These are phyloP conservation scores for Cettia cetti DNA, from an alignment of 2,113 vertebrate species.

Conservation along the genomic window DNA sequence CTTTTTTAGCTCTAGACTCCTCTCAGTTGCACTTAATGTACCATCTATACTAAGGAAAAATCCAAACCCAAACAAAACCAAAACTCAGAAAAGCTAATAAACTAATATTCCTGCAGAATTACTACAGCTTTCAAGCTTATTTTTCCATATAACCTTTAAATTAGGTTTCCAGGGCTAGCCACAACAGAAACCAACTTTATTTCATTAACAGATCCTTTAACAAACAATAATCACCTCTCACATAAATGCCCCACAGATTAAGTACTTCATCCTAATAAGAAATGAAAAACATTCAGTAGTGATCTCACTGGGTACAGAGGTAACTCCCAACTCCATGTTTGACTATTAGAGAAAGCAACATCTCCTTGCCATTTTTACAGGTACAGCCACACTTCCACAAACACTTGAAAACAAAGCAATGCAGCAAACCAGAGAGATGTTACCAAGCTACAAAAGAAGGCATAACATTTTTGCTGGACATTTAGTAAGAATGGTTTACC, in stretches of 20 bases:
- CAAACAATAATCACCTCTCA: background rate
- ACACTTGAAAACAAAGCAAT: background rate
- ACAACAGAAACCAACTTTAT: background rate
- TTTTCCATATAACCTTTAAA: background rate
- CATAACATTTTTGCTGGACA: background rate
- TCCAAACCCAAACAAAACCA: background rate
- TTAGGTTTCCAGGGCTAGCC: background rate
- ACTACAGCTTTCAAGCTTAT: background rate
- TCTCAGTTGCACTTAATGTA: background rate
- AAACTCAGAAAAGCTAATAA: background rate
- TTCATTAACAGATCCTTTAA: background rate
- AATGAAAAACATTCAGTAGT: background rate
- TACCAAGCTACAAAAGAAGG: background rate
- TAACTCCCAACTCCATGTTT: background rate
- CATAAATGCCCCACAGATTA: background rate
- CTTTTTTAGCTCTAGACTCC: background rate
- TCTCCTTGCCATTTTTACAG: background rate
- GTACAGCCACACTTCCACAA: background rate
- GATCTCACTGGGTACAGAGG: background rate
- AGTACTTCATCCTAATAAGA: background rate
- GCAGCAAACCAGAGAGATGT: background rate
- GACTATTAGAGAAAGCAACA: rapidly evolving
- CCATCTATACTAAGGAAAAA: background rate
- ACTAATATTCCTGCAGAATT: background rate
- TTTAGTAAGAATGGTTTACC: background rate